Base-by-base conservation (phyloP, 2,888 invertebrate genomes). In the Heterodera filipjevi region DNA sequence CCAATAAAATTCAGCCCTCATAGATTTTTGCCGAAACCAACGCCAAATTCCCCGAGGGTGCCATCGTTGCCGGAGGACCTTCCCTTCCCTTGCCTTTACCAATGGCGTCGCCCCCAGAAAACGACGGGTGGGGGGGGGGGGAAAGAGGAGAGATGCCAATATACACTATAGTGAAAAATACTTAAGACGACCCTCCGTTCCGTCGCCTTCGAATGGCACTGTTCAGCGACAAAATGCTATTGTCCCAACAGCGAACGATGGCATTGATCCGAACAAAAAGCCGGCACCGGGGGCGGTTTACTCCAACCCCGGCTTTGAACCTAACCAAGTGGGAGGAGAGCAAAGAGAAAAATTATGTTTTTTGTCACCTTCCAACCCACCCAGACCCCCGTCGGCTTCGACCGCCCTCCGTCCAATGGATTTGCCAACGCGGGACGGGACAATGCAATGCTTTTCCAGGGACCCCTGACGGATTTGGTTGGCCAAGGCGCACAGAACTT, bases 401-500 rank as follows among this genome's bases (percentile, higher is more conserved):
- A 64, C 75, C 30, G 75, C 44, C 68, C 68, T 35, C 22, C 68
- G 32, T 27, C 59, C 59, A 59, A 59, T 8, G 59, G 59, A 5
- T 27, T 59, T 59, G n/a, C 59, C n/a, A 59, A 59, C 14, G 68
- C 68, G 68, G 68, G 68, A 68, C 30, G 27, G 27, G 68, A 32
- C 19, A 27, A 27, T 19, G 68, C 68, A 16, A 32, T 68, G 33
- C 59, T 75, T 66, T 46, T 68, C 32, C 33, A 46, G 32, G 68
- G 66, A 19, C 77, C 79, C 8, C 39, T 79, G 66, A 39, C 71
- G 8, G 78, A 79, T 70, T 66, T 79, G 53, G 79, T 79, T 30
- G 77, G 59, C 39, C 77, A 77, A 53, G 79, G 77, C 1, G 79
- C 77, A 16, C 79, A 79, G 30, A 79, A 70, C 12, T 79, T 79